Evolutionary conservation across 2,888 invertebrate species (phyloP).

Genomic region (Limenitis arthemis): DNA sequence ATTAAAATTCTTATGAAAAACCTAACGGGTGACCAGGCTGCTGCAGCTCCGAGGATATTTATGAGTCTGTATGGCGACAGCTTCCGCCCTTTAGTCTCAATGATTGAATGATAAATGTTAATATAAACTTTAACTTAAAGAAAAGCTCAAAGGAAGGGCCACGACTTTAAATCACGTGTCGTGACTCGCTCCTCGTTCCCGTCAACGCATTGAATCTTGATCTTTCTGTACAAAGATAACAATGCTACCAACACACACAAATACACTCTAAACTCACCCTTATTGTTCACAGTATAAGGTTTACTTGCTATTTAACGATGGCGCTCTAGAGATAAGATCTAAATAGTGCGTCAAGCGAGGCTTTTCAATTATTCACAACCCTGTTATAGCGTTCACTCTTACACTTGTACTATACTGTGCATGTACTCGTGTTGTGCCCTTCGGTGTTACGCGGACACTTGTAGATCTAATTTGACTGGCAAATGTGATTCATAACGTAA

Average conservation of each 20-base stretch:
- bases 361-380: constrained; percentile 56
- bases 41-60: constrained; percentile 15
- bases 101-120: constrained; percentile 5
- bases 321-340: constrained; percentile 36
- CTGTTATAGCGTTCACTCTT: constrained; percentile 35
- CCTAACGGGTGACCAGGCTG: constrained; percentile 30
- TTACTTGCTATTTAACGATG: background rate
- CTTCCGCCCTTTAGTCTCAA: constrained; percentile 17
- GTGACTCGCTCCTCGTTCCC: constrained; percentile 48
- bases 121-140: background rate
- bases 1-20: too few relatives aligned
- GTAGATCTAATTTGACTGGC: too few relatives aligned
- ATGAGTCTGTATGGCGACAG: constrained; percentile 12
- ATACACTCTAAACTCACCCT: constrained; percentile 8
- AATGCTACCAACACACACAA: constrained; percentile 13
- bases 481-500: too few relatives aligned
- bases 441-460: too few relatives aligned
- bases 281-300: constrained; percentile 1
- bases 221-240: constrained; percentile 36
- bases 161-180: constrained; percentile 27
- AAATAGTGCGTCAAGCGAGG: constrained; percentile 37
- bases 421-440: background rate
- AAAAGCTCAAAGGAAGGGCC: too few relatives aligned
- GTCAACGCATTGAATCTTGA: constrained; percentile 55
- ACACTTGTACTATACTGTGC: constrained; percentile 16